Evolutionary conservation across 2,888 invertebrate species (phyloP).

Genomic region (Podotricha telesiphe): DNA sequence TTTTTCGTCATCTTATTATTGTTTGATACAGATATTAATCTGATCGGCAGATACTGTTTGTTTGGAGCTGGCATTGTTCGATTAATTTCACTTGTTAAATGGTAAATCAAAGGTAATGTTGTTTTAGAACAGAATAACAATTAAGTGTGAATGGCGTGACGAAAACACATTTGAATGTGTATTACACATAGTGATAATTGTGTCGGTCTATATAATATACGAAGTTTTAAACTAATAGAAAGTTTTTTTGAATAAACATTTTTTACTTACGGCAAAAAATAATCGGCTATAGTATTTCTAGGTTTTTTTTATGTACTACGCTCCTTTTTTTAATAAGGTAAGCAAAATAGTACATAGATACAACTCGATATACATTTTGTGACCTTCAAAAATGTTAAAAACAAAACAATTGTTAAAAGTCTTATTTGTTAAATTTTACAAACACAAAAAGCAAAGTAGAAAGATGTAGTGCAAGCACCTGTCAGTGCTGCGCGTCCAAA

Average conservation of each 20-base stretch:
- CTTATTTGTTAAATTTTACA: background rate
- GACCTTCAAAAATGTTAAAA: background rate
- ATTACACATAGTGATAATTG: background rate
- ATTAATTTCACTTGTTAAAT: slow-evolving; percentile 39
- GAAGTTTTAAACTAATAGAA: too few relatives aligned
- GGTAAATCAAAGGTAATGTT: slow-evolving; percentile 14
- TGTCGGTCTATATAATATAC: background rate
- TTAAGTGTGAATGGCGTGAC: background rate
- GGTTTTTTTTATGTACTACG: too few relatives aligned
- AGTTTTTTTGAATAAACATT: too few relatives aligned
- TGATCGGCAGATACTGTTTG: slow-evolving; percentile 48
- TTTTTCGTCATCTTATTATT: slow-evolving; percentile 70
- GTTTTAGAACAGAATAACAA: slow-evolving; percentile 1
- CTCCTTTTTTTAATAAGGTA: too few relatives aligned
- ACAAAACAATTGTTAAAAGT: background rate
- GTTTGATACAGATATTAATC: slow-evolving; percentile 51
- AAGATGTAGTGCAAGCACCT: slow-evolving; percentile 32
- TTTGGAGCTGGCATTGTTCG: slow-evolving; percentile 42
- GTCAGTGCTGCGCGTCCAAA: slow-evolving; percentile 52
- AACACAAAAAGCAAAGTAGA: background rate
- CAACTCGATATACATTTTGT: background rate
- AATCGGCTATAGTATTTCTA: too few relatives aligned
- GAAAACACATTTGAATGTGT: background rate
- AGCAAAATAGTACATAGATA: too few relatives aligned
- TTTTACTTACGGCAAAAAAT: too few relatives aligned